A percentile compares a stretch with the other conserved stretches of the same genome.
Evolutionary conservation across 2,797 vertebrate genomes (phyloP).

Genomic region (Uromys caudimaculatus): DNA sequence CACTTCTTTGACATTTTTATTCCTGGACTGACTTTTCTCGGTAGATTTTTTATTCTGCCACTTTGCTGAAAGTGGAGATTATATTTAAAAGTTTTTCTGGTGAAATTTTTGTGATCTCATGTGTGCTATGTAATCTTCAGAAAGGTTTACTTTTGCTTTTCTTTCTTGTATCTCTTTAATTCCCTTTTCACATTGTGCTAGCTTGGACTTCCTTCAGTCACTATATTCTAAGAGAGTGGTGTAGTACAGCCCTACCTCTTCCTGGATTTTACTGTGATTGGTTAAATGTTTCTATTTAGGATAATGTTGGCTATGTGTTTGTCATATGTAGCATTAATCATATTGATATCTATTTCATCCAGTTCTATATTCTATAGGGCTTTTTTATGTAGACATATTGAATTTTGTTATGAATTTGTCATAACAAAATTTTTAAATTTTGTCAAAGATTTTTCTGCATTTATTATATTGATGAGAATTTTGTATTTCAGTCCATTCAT

Average conservation of each 20-base stretch:
- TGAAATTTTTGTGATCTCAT: not conserved
- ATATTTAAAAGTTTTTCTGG: not conserved
- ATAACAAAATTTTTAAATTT: not conserved
- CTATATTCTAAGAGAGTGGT: not conserved
- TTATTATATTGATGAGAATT: not conserved
- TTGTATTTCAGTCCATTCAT: not conserved
- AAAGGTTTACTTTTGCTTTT: not conserved
- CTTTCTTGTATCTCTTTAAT: too few relatives aligned
- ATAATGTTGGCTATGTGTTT: not conserved
- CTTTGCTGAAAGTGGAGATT: not conserved
- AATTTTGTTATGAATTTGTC: not conserved
- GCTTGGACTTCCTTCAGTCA: not conserved
- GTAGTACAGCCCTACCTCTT: not conserved
- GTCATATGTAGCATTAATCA: not conserved
- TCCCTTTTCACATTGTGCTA: not conserved
- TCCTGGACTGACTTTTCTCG: not conserved
- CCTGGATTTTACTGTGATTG: not conserved
- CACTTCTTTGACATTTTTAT: not conserved
- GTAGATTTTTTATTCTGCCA: not conserved
- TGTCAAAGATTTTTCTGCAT: not conserved
- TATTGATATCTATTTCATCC: too few relatives aligned
- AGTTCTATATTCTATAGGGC: not conserved
- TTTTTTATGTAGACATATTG: not conserved
- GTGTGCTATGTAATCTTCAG: not conserved
- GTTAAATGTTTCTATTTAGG: too few relatives aligned